Percentiles rank a stretch among this genome's conserved stretches.
Evolutionary conservation across 2,797 vertebrate species (phyloP).

Genomic region (Brachyrhaphis roseni): DNA sequence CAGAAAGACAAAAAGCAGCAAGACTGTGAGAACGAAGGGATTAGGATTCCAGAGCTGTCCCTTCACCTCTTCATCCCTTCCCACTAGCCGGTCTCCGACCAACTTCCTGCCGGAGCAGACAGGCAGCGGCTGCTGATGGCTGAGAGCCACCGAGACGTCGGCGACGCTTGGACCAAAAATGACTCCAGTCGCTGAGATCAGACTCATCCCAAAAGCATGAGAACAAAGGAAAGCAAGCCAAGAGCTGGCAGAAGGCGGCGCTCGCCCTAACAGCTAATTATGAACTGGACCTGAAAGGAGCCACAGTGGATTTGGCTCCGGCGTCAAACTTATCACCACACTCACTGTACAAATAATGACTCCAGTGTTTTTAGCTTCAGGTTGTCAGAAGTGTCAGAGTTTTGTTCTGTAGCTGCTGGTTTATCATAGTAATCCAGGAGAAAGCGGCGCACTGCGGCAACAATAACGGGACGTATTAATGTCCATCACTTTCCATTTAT

Average conservation of each 20-base stretch:
- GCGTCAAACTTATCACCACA: conserved; percentile 35
- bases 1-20: conserved; percentile 32
- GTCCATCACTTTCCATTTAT: conserved; percentile 19
- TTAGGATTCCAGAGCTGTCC: conserved; percentile 59
- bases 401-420: neutral
- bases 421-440: conserved; percentile 3
- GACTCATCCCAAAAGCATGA: conserved; percentile 27
- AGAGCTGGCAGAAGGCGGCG: conserved; percentile 13
- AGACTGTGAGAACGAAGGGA: conserved; percentile 60
- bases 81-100: conserved; percentile 28
- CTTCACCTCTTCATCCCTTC: conserved; percentile 35
- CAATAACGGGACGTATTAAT: conserved; percentile 7
- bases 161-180: conserved; percentile 26
- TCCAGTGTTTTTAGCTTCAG: conserved; percentile 3
- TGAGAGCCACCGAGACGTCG: conserved; percentile 26
- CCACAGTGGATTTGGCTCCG: conserved; percentile 18
- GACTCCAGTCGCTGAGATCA: conserved; percentile 23
- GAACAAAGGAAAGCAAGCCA: conserved; percentile 20
- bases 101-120: conserved; percentile 26
- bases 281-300: conserved; percentile 29
- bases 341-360: conserved; percentile 11
- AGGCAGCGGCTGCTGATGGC: conserved; percentile 33
- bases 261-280: conserved; percentile 15
- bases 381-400: conserved; percentile 8
- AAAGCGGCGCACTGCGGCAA: conserved; percentile 8